These are phyloP conservation scores for Megaceryle torquata DNA, from an alignment of 2,113 vertebrate genomes.

Conservation along the genomic window DNA sequence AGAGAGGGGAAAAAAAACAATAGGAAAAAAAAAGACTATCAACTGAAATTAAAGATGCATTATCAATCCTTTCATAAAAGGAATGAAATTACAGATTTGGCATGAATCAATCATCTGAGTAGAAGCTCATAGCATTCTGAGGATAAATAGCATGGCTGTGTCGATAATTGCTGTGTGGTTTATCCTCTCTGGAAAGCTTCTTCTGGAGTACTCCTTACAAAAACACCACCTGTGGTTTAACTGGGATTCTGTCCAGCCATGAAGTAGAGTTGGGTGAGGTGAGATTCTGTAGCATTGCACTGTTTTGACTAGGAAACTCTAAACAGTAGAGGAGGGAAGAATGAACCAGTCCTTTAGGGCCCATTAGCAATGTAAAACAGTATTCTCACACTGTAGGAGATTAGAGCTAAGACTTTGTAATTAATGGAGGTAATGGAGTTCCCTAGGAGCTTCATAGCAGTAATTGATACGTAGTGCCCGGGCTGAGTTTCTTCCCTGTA, in stretches of 20 bases:
- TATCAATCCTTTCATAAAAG: not conserved
- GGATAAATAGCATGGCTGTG: not conserved
- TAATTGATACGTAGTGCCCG: not conserved
- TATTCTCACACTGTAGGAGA: not conserved
- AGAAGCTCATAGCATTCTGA: not conserved
- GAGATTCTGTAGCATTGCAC: not conserved
- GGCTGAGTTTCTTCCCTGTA: not conserved
- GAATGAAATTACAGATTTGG: not conserved
- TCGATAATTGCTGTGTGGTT: not conserved
- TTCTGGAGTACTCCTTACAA: not conserved
- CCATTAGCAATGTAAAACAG: not conserved
- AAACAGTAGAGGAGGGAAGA: not conserved
- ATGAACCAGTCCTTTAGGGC: not conserved
- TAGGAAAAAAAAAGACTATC: not conserved
- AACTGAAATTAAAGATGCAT: slow-evolving; percentile 2
- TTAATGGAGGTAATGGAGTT: not conserved
- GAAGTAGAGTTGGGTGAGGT: not conserved
- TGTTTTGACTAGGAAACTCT: not conserved
- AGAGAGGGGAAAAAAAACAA: not conserved
- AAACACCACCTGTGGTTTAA: slow-evolving; percentile 19
- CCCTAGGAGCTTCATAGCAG: not conserved
- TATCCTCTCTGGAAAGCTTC: slow-evolving; percentile 20
- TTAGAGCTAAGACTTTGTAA: not conserved
- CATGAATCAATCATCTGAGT: not conserved
- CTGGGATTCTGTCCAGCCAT: not conserved